These are phyloP conservation scores for Colius striatus DNA, from an alignment of 2,113 vertebrate species.

Conservation along the genomic window DNA sequence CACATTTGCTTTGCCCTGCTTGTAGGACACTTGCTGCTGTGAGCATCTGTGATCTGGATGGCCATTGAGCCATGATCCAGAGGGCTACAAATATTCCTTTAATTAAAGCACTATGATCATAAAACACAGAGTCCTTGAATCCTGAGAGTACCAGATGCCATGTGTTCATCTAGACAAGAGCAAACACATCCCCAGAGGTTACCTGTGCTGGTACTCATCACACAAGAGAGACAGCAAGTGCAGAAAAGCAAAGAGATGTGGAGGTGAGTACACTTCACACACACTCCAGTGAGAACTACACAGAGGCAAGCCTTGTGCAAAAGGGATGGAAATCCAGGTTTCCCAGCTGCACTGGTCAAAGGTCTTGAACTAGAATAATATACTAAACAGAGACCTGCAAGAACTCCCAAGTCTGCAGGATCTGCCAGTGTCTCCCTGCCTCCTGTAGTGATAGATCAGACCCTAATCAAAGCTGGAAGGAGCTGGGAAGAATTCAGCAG, in stretches of 20 bases:
- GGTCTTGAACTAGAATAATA: background rate
- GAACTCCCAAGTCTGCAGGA: background rate
- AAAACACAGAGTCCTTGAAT: background rate
- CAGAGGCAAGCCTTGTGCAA: background rate
- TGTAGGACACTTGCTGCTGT: background rate
- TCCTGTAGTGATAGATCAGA: background rate
- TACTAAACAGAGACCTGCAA: background rate
- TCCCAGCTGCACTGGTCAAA: background rate
- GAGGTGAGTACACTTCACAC: background rate
- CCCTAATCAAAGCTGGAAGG: background rate
- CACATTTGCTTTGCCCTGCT: background rate
- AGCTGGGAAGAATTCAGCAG: background rate
- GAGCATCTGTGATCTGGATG: background rate
- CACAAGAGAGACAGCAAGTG: background rate
- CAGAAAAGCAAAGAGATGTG: background rate
- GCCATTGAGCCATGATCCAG: background rate
- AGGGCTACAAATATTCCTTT: background rate
- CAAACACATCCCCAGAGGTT: background rate
- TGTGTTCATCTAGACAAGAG: background rate
- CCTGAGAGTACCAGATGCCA: background rate
- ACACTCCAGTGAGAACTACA: background rate
- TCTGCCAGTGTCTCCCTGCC: background rate
- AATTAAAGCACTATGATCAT: background rate
- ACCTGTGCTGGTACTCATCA: background rate
- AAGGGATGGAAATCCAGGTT: background rate